Base-by-base conservation (phyloP, 2,888 invertebrate genomes). In the Papilio demoleus region DNA sequence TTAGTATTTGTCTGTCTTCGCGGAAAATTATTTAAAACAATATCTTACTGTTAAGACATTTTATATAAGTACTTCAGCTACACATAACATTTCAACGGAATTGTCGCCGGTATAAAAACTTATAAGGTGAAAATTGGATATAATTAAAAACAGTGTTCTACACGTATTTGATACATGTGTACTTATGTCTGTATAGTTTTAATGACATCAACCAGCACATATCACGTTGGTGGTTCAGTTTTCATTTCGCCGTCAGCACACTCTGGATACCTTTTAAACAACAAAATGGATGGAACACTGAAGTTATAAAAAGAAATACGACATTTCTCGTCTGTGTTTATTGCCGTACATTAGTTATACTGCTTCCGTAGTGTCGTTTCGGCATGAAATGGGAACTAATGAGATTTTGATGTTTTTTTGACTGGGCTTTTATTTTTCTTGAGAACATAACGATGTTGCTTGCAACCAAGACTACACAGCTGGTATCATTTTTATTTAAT, bases 351-450 rank as follows among this genome's bases (percentile, higher is more conserved):
- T 92, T 92, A 92, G 92, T 92, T 92, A 92, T 92, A 92, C 89
- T 84, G 91, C 87, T 88, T 92, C 92, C 92, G 90, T 90, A 90
- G 90, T 90, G 92, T 90, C 92, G 89, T 87, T 87, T 85, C 88
- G 89, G 88, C 87, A 88, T 90, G 91, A 88, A 92, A 92, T 88
- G 90, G 87, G 88, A 92, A 92, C 92, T 92, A 92, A 92, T 92
- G 92, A 92, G 92, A 88, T 92, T 92, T 92, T 92, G 92, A 92
- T 92, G 92, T 92, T 92, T 92, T 92, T 92, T 92, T 92, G 92
- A 92, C 92, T 91, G 90, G 88, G 86, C 86, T 88, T 88, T 92
- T 92, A 91, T 91, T 91, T 91, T 90, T 82, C 84, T 83, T 81
- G 78, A 85, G 78, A 82, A 80, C 83, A 80, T 85, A 80, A 83